Percentiles rank a stretch among this genome's conserved stretches.
These are phyloP conservation scores for Vombatus ursinus DNA, from an alignment of 2,113 vertebrate species.

Conservation along the genomic window DNA sequence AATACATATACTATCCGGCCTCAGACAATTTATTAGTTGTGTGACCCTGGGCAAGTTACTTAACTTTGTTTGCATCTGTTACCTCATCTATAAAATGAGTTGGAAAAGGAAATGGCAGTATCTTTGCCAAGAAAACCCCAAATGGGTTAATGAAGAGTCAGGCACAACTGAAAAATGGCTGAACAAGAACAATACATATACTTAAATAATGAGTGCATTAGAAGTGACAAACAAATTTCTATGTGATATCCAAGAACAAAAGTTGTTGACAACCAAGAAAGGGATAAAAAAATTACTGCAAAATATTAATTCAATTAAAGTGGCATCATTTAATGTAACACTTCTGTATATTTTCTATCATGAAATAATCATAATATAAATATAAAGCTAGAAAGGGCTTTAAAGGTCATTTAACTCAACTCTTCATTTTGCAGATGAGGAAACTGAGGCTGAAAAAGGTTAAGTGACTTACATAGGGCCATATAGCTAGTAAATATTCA, in stretches of 20 bases:
- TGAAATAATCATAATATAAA: not conserved
- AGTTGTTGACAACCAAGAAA: not conserved
- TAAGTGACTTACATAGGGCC: not conserved
- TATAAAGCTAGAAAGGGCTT: not conserved
- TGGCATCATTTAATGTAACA: not conserved
- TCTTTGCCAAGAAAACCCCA: not conserved
- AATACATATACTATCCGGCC: not conserved
- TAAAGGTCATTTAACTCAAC: not conserved
- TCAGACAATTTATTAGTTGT: too few relatives aligned
- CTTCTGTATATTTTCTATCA: not conserved
- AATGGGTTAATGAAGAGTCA: not conserved
- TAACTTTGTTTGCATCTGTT: not conserved
- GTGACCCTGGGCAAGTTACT: not conserved
- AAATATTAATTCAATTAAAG: not conserved
- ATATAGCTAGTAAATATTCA: not conserved
- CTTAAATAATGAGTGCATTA: not conserved
- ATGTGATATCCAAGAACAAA: not conserved
- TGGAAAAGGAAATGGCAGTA: not conserved
- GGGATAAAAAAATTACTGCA: not conserved
- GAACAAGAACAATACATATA: not conserved
- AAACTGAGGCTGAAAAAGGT: not conserved
- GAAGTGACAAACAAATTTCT: not conserved
- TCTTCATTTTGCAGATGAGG: not conserved
- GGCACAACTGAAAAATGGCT: not conserved
- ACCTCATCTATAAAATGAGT: not conserved